These are phyloP conservation scores for Dryococelus australis DNA, from an alignment of 2,888 invertebrate species.

Conservation along the genomic window DNA sequence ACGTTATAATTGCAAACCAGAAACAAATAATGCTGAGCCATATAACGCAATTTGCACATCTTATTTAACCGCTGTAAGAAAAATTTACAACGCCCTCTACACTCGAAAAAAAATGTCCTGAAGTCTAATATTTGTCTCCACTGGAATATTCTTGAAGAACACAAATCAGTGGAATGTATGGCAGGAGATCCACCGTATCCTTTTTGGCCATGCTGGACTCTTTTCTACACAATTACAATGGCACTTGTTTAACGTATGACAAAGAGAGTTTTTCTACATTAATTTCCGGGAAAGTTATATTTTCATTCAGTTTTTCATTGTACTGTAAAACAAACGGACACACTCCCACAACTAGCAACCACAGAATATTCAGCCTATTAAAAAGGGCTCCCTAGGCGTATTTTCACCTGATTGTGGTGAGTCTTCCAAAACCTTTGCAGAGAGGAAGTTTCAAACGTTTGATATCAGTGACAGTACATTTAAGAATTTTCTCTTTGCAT, in stretches of 20 bases:
- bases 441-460: background rate
- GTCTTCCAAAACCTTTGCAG: background rate
- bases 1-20: no score
- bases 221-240: background rate
- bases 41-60: background rate
- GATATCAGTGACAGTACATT: background rate
- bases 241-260: background rate
- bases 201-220: background rate
- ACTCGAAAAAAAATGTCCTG: background rate
- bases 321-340: background rate
- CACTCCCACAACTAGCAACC: constrained; percentile 43
- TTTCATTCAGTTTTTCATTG: background rate
- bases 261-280: background rate
- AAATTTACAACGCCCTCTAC: background rate
- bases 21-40: no score
- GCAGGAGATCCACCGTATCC: constrained; percentile 41
- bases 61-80: background rate
- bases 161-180: constrained; percentile 36
- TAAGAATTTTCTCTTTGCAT: background rate
- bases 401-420: background rate
- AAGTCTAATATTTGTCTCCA: background rate
- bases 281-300: background rate
- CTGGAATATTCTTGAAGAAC: constrained; percentile 35
- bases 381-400: constrained; percentile 33
- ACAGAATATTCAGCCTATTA: constrained; percentile 46